phyloP scores from a whole-genome alignment of 2,888 invertebrate species.

The Lamellibrachia columna region DNA sequence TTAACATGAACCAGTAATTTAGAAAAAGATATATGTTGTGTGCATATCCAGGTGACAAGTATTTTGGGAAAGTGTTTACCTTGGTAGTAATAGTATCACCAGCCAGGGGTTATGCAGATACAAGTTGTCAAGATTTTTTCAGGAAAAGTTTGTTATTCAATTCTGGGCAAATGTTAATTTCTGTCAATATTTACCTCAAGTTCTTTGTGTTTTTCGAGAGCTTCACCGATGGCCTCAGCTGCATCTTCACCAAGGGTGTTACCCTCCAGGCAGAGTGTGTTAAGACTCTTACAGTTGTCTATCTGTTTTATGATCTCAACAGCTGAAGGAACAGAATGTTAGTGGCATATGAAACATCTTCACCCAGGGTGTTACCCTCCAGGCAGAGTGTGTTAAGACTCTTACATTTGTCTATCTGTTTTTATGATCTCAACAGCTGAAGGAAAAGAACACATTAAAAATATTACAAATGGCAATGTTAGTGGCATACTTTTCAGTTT shows the following conservation, averaged over 20 bases:
- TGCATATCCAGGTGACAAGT: too few species aligned
- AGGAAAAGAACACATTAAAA: neutral
- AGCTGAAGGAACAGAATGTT: too few species aligned
- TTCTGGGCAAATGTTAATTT: neutral
- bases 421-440: neutral
- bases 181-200: neutral
- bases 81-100: too few species aligned
- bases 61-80: too few species aligned
- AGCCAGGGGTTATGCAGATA: too few species aligned
- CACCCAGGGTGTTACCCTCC: slow-evolving; percentile 93
- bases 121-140: too few species aligned
- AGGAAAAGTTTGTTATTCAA: too few species aligned
- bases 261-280: slow-evolving; percentile 85
- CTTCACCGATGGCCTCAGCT: slow-evolving; percentile 83
- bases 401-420: neutral
- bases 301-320: neutral
- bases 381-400: slow-evolving; percentile 76
- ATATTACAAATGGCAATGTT: too few species aligned
- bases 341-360: slow-evolving; percentile 70
- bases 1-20: too few species aligned
- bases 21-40: too few species aligned
- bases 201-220: slow-evolving; percentile 77
- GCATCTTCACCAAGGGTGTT: slow-evolving; percentile 93
- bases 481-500: too few species aligned
- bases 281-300: slow-evolving; percentile 42